Evolutionary conservation across 1,140 invertebrate genomes (phyloP).

Genomic region (Pogonognathellus flavescens): DNA sequence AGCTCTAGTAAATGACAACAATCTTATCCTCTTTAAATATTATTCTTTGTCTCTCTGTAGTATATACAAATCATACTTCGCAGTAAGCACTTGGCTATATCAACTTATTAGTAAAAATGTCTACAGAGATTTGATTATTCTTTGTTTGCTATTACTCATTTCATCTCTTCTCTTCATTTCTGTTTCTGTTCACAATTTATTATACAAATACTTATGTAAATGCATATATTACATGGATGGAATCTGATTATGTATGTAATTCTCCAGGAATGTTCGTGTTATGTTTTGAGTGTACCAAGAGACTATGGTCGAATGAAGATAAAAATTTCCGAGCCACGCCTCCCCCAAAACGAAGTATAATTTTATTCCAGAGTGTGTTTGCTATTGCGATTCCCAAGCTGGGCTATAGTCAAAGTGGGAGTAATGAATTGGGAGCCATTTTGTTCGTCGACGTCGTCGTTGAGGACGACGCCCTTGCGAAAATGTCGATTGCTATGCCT

Average conservation of each 20-base stretch:
- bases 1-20: too few relatives aligned
- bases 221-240: background rate
- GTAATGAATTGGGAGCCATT: conserved; percentile 66
- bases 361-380: conserved; percentile 49
- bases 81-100: too few relatives aligned
- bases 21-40: too few relatives aligned
- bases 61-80: too few relatives aligned
- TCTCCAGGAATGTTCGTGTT: conserved; percentile 21
- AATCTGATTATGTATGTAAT: conserved; percentile 12
- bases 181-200: too few relatives aligned
- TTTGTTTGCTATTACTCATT: too few relatives aligned
- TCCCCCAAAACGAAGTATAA: conserved; percentile 52
- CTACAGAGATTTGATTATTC: too few relatives aligned
- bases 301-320: conserved; percentile 52
- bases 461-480: conserved; percentile 61
- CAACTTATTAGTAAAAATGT: too few relatives aligned
- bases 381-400: conserved; percentile 8
- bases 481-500: conserved; percentile 59
- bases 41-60: too few relatives aligned
- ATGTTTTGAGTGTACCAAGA: background rate
- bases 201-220: background rate
- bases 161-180: too few relatives aligned
- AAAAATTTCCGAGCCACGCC: conserved; percentile 51
- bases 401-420: conserved; percentile 55
- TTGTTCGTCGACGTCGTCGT: conserved; percentile 57